Evolutionary conservation across 2,113 vertebrate genomes (phyloP).

Genomic region (Limanda limanda): DNA sequence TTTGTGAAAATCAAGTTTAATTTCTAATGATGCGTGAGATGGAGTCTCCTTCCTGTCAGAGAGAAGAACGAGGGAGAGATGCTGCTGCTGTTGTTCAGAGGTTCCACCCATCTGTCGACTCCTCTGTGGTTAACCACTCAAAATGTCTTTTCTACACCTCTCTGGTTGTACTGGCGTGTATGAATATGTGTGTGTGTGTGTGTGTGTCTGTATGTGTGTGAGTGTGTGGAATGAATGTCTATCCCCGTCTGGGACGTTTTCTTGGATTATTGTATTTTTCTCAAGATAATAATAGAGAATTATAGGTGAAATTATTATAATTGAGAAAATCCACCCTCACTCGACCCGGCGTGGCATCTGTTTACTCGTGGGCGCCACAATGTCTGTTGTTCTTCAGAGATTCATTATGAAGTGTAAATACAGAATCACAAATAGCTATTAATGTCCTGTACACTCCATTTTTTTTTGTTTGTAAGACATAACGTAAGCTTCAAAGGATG

Average conservation of each 20-base stretch:
- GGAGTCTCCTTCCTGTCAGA: conserved; percentile 31
- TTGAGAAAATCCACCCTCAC: conserved; percentile 63
- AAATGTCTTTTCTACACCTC: conserved; percentile 64
- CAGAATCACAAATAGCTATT: conserved; percentile 76
- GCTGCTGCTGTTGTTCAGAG: conserved; percentile 71
- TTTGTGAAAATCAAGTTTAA: conserved; percentile 9
- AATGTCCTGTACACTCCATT: conserved; percentile 70
- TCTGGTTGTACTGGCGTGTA: conserved; percentile 23
- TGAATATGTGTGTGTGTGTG: conserved; percentile 23
- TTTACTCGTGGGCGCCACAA: conserved; percentile 42
- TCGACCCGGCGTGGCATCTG: conserved; percentile 44
- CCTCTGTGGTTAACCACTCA: conserved; percentile 77
- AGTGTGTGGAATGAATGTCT: conserved; percentile 20
- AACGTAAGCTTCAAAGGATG: conserved; percentile 55
- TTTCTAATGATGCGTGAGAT: conserved; percentile 26
- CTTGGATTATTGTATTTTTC: conserved; percentile 69
- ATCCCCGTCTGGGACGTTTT: conserved; percentile 52
- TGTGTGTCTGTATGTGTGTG: conserved; percentile 9
- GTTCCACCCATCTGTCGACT: conserved; percentile 52
- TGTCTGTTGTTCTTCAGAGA: conserved; percentile 67
- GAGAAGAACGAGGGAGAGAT: conserved; percentile 45
- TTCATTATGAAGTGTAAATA: conserved; percentile 80
- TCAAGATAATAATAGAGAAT: conserved; percentile 69
- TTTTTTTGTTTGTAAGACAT: conserved; percentile 54
- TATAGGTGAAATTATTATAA: conserved; percentile 60